Evolutionary conservation across 2,888 invertebrate genomes (phyloP).

Genomic region (Phasia obesa): DNA sequence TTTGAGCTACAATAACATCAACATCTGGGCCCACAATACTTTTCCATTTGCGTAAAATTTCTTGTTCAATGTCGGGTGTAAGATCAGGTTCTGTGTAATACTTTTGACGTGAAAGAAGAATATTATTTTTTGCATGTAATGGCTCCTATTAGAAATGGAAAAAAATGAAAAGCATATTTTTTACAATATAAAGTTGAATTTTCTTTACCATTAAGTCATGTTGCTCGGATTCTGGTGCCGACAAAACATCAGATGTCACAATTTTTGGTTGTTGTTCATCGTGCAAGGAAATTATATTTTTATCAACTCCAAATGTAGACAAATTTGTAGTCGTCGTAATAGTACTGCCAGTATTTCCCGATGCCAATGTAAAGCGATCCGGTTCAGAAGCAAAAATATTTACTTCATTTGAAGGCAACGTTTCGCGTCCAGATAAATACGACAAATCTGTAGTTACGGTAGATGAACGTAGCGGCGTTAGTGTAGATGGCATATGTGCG

Average conservation of each 20-base stretch:
- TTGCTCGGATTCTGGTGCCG: conserved; percentile 72
- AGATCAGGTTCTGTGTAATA: conserved; percentile 83
- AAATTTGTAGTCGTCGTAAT: conserved; percentile 51
- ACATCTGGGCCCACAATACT: conserved; percentile 90
- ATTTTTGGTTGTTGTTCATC: conserved; percentile 79
- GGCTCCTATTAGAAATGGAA: conserved; percentile 71
- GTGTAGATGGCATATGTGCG: conserved; percentile 58
- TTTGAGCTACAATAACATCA: conserved; percentile 90
- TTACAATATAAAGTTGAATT: background rate
- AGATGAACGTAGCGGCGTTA: conserved; percentile 58
- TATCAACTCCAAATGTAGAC: conserved; percentile 78
- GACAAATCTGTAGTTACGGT: conserved; percentile 62
- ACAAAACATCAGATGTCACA: conserved; percentile 78
- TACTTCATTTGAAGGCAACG: conserved; percentile 73
- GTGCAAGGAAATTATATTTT: conserved; percentile 79
- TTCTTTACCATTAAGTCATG: conserved; percentile 75
- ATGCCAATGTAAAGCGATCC: conserved; percentile 72
- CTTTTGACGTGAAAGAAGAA: conserved; percentile 79
- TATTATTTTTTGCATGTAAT: conserved; percentile 77
- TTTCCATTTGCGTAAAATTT: conserved; percentile 91
- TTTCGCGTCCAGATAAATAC: conserved; percentile 72
- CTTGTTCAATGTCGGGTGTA: conserved; percentile 89
- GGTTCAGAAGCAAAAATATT: conserved; percentile 76
- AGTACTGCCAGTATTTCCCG: conserved; percentile 44
- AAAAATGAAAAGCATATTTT: too few species aligned